These are phyloP conservation scores for Sebastes aleutianus DNA, from an alignment of 2,797 vertebrate genomes.

Conservation along the genomic window DNA sequence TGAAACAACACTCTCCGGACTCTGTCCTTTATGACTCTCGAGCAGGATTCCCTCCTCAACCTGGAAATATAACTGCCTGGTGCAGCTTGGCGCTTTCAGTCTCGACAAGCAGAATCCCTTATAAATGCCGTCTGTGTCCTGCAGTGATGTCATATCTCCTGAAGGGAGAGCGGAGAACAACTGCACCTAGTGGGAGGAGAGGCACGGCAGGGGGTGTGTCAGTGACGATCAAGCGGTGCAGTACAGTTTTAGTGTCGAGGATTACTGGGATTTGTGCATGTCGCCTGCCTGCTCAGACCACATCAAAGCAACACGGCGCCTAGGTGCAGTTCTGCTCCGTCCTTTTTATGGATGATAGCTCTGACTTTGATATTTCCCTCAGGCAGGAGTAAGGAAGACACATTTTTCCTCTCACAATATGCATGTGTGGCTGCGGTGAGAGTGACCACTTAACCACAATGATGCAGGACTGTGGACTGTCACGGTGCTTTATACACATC, in stretches of 20 bases:
- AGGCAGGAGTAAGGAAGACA: not conserved
- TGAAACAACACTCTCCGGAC: slow-evolving; percentile 64
- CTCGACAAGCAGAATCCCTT: slow-evolving; percentile 23
- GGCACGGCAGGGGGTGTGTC: slow-evolving; percentile 25
- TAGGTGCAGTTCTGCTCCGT: slow-evolving; percentile 23
- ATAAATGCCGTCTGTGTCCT: slow-evolving; percentile 17
- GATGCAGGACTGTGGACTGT: not conserved
- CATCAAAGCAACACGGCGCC: slow-evolving; percentile 39
- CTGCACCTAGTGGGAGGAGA: slow-evolving; percentile 42
- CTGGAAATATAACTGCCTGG: slow-evolving; percentile 18
- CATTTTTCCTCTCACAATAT: slow-evolving; percentile 24
- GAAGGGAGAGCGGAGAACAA: slow-evolving; percentile 22
- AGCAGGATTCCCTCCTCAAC: slow-evolving; percentile 17
- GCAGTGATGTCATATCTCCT: slow-evolving; percentile 34
- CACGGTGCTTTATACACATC: not conserved
- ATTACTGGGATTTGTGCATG: slow-evolving; percentile 66
- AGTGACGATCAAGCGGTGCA: slow-evolving; percentile 41
- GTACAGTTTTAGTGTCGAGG: slow-evolving; percentile 54
- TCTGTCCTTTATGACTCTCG: slow-evolving; percentile 47
- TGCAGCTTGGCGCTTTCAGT: slow-evolving; percentile 7
- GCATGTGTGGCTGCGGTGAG: not conserved
- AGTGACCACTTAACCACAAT: not conserved
- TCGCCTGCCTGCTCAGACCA: slow-evolving; percentile 47
- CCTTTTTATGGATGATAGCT: slow-evolving; percentile 21
- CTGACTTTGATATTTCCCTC: slow-evolving; percentile 31